These are phyloP conservation scores for Myzus persicae DNA, from an alignment of 1,140 invertebrate genomes.

Conservation along the genomic window DNA sequence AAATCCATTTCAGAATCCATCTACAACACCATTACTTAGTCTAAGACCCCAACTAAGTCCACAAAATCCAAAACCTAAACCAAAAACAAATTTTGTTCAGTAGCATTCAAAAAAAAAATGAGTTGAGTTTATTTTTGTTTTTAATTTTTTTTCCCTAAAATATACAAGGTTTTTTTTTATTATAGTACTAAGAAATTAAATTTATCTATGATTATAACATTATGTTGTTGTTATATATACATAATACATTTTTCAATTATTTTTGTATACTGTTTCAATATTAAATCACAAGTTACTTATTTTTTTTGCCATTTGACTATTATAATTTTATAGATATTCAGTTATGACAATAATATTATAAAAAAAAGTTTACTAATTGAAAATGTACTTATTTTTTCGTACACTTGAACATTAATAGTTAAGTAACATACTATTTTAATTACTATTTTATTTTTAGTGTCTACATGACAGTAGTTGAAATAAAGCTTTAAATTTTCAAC, in stretches of 20 bases:
- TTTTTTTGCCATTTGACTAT: not conserved
- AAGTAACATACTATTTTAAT: too few species aligned
- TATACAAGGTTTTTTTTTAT: not conserved
- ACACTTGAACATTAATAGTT: too few species aligned
- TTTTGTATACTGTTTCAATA: not conserved
- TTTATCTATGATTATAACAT: too few species aligned
- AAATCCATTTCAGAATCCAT: not conserved
- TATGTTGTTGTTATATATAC: too few species aligned
- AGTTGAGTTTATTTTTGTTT: not conserved
- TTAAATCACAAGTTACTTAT: not conserved
- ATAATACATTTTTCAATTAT: not conserved
- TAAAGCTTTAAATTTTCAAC: too few species aligned
- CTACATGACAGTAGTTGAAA: too few species aligned
- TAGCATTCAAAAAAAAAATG: not conserved
- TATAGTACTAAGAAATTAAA: not conserved
- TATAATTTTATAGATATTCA: not conserved
- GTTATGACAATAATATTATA: not conserved
- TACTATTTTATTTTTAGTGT: too few species aligned
- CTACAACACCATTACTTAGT: not conserved
- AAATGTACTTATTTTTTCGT: too few species aligned
- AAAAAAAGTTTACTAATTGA: not conserved
- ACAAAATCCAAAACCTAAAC: not conserved
- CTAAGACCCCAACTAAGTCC: not conserved
- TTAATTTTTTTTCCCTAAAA: not conserved
- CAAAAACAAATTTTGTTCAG: not conserved